Evolutionary conservation across 1,140 invertebrate species (phyloP), one percentile per base, ranked within the genome.

Genomic region (Papilio xuthus): DNA sequence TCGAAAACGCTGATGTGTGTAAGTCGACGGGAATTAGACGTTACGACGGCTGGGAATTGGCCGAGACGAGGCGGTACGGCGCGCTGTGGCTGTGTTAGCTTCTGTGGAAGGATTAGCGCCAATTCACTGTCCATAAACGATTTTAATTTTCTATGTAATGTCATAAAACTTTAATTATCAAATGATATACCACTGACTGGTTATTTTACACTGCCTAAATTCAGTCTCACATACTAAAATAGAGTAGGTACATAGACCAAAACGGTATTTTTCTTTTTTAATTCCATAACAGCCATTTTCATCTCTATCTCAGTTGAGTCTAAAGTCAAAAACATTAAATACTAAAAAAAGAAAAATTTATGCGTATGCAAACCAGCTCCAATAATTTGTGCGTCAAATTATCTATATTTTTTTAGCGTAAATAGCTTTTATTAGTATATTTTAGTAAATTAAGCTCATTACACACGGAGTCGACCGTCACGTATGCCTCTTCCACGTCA

Each of bases 1-100:
- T 91, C 90, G 90, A 87, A 89, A 91, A 90, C 89, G 89, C 91
- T 92, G 90, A 92, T 93, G 92, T 92, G 89, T 92, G 91, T 92
- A 93, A 93, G 90, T 92, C 92, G 92, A 87, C 88, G 89, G 86
- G 86, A 93, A 93, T 93, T 93, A 93, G 92, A 93, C 89, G 89
- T 92, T 93, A 93, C 92, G 92, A 93, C 89, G 85, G 84, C 82
- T 37, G 92, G 92, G 92, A 93, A 93, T 93, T 92, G 90, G 81
- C 85, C 60, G 84, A 84, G 88, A 84, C 86, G 85, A 79, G 79
- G 75, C 75, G 67, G 72, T 78, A 77, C 77, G 80, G 78, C 73
- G 81, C 78, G 7, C 32, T 37, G 32, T 53, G 18, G 71, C 20
- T 47, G 42, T 47, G 71, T 15, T 44, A 74, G 50, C 15, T 56